Conservation (phyloP, 1,140 invertebrate genomes). For the Caerostris extrusa region DNA sequence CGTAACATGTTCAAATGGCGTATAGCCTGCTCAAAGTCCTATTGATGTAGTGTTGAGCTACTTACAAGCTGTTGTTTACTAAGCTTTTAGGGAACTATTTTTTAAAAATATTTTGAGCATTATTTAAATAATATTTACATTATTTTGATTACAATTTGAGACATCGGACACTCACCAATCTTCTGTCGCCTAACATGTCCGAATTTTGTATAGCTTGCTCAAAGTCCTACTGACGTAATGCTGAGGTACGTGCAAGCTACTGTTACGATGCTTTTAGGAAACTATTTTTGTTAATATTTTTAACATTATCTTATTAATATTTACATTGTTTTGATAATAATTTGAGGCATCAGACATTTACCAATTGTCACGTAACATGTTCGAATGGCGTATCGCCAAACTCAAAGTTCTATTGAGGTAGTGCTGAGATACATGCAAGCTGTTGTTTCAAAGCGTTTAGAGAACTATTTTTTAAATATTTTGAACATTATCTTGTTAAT, state of each 20-base stretch:
- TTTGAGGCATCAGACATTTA: not conserved
- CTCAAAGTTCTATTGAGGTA: not conserved
- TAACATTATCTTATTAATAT: no score
- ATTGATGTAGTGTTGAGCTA: not conserved
- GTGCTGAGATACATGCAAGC: no score
- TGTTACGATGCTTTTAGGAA: not conserved
- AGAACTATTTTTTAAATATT: not conserved
- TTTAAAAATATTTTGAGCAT: no score
- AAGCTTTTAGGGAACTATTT: no score
- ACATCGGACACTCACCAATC: not conserved
- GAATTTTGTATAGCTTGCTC: not conserved
- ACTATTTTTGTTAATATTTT: not conserved
- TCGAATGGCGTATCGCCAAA: not conserved
- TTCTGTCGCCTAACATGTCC: not conserved
- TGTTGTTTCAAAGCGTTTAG: not conserved
- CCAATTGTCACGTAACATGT: not conserved
- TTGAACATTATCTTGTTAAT: no score
- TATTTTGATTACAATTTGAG: not conserved
- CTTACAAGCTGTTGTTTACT: not conserved
- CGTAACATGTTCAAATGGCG: not conserved
- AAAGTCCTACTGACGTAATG: not conserved
- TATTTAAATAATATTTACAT: not conserved
- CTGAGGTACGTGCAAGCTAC: not conserved
- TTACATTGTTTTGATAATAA: not conserved
- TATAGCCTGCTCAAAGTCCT: not conserved